Evolutionary conservation across 2,797 vertebrate genomes (phyloP), one percentile per base, ranked within the genome.

Genomic region (Heteromormyrus szaboi): DNA sequence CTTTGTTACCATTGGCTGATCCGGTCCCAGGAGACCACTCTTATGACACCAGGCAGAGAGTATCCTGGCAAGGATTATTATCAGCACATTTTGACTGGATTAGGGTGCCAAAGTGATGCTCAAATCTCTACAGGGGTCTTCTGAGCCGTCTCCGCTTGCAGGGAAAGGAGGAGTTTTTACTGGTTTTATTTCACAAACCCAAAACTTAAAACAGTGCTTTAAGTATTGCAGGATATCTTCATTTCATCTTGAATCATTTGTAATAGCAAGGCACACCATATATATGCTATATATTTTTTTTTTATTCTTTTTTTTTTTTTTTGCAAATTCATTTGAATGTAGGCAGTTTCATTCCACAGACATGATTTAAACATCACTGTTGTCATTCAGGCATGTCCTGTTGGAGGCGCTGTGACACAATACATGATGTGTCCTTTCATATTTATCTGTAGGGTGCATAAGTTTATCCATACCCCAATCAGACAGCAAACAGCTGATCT

Each of bases 1-100:
- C 98, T 99, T 98, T 98, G 98, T 98, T 99, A 97, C 98, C 97
- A 98, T 97, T 98, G 98, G 98, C 97, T 99, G 98, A 99, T 98
- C 97, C 94, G 95, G 92, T 98, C 98, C 97, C 98, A 88, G 91
- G 98, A 97, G 98, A 96, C 95, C 95, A 96, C 95, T 97, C 95
- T 95, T 93, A 96, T 97, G 97, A 99, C 98, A 98, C 97, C 95
- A 97, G 97, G 96, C 97, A 96, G 97, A 98, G 97, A 97, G 96
- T 96, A 97, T 97, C 97, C 97, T 99, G 97, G 98, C 98, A 99
- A 97, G 95, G 97, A 97, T 97, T 97, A 97, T 96, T 95, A 96
- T 97, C 96, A 96, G 96, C 96, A 96, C 97, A 97, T 97, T 97
- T 96, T 95, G 95, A 97, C 96, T 97, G 96, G 97, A 97, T 96